Evolutionary conservation across 2,797 vertebrate species (phyloP), one percentile per base, ranked within the genome.

Genomic region (Chelidonichthys spinosus): DNA sequence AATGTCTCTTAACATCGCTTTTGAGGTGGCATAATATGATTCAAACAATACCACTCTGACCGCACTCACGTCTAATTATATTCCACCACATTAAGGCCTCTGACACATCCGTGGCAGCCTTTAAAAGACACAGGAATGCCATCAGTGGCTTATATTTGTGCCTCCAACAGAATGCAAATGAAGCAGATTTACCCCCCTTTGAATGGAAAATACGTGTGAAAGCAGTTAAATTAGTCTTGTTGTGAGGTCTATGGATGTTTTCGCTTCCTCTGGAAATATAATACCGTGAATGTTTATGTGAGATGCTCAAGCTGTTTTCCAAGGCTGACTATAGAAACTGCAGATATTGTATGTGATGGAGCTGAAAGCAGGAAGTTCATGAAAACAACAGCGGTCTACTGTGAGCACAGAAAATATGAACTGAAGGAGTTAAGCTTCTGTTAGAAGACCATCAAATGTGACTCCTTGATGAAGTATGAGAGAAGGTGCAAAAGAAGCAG

Each of bases 61-160:
- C 71, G 15, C 78, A 63, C 72, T 89, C 74, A 78, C 67, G 35
- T 86, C 72, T 84, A 84, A 89, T 89, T 90, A 86, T 85, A 77
- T 84, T 89, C 76, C 69, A 72, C 36, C 60, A 70, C 67, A 71
- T 76, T 79, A 85, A 75, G 74, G 67, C 74, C 69, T 83, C 72
- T 83, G 74, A 78, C 80, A 86, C 76, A 81, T 59, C 49, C 67
- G 63, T 5, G 56, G 83, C 65, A 61, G 66, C 67, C 49, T 72
- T 69, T 83, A 73, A 71, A 72, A 84, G 70, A 85, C 67, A 72
- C 66, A 37, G 39, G 17, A 40, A 76, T 69, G 58, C 59, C 50
- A 64, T 74, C 67, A 53, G 58, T 62, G 77, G 69, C 54, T 83
- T 66, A 61, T 80, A 81, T 78, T 74, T 58, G 63, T 69, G 61